These are phyloP conservation scores for Emys orbicularis DNA, from an alignment of 2,797 vertebrate species.

Conservation along the genomic window DNA sequence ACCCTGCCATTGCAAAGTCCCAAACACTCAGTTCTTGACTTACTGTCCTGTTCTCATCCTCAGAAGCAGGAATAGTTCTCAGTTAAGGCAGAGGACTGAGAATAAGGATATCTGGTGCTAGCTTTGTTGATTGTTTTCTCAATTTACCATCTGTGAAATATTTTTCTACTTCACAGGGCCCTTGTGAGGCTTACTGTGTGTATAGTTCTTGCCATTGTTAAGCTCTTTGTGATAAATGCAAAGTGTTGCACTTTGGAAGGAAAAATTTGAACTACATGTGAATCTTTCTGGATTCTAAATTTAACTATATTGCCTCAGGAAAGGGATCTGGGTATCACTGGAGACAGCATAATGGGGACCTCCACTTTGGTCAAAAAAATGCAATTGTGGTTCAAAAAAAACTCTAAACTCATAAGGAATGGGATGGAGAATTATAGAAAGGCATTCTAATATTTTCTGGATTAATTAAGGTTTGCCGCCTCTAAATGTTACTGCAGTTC, in stretches of 20 bases:
- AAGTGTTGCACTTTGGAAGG: neutral
- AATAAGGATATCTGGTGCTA: neutral
- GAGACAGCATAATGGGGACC: neutral
- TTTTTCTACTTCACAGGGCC: neutral
- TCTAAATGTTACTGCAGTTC: neutral
- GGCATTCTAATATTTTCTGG: fast-evolving
- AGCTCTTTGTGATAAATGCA: neutral
- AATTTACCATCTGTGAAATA: neutral
- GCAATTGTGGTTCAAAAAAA: neutral
- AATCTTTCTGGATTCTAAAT: neutral
- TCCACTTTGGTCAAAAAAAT: neutral
- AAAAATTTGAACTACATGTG: neutral
- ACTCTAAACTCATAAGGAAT: neutral
- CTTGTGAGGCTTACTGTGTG: neutral
- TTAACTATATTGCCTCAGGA: neutral
- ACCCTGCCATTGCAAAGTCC: neutral
- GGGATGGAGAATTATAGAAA: neutral
- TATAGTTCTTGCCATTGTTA: neutral
- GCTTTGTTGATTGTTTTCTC: neutral
- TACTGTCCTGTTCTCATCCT: neutral
- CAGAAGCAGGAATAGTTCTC: neutral
- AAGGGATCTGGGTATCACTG: neutral
- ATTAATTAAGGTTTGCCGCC: neutral
- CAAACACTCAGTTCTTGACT: neutral
- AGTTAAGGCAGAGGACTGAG: neutral